A percentile compares a stretch with the other conserved stretches of the same genome.
phyloP scores from a whole-genome alignment of 2,888 invertebrate species.

The Drosophila tripunctata region DNA sequence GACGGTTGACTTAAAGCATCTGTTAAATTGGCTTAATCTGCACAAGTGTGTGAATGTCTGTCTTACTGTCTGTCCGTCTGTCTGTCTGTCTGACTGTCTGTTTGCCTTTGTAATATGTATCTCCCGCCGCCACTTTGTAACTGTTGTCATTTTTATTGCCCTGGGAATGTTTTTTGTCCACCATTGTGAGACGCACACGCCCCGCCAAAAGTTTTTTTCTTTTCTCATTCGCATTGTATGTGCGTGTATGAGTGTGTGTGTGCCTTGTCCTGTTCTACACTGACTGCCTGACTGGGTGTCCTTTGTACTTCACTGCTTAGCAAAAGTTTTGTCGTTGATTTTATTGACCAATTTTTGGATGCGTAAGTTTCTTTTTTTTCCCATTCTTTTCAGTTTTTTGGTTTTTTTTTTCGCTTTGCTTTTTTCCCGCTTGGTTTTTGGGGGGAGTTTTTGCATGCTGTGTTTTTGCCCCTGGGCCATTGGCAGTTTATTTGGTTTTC shows the following conservation, averaged over 20 bases:
- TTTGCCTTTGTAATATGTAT: slow-evolving; percentile 68
- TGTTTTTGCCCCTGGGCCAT: slow-evolving; percentile 29
- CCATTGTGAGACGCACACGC: slow-evolving; percentile 65
- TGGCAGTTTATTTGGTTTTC: slow-evolving; percentile 59
- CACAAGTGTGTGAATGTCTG: slow-evolving; percentile 47
- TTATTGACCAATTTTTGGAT: slow-evolving; percentile 79
- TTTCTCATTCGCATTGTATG: slow-evolving; percentile 22
- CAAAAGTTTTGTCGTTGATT: slow-evolving; percentile 79
- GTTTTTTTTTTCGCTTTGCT: slow-evolving; percentile 14
- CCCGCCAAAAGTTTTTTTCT: slow-evolving; percentile 53
- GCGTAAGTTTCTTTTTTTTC: slow-evolving; percentile 64
- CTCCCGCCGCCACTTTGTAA: slow-evolving; percentile 78
- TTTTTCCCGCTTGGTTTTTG: slow-evolving; percentile 34
- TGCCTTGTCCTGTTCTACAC: slow-evolving; percentile 7
- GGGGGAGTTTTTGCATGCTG: slow-evolving; percentile 66
- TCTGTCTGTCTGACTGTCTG: slow-evolving; percentile 20
- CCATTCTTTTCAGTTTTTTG: slow-evolving; percentile 23
- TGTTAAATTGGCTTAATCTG: slow-evolving; percentile 81
- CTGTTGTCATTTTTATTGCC: slow-evolving; percentile 81
- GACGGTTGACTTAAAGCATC: slow-evolving; percentile 77
- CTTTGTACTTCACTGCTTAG: slow-evolving; percentile 61
- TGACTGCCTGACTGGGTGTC: slow-evolving; percentile 64
- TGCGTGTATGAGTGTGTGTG: slow-evolving; percentile 14
- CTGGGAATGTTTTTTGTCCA: slow-evolving; percentile 79
- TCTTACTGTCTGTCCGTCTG: slow-evolving; percentile 7